Base-by-base conservation (phyloP, 2,888 invertebrate genomes). In the Creontiades dilutus region DNA sequence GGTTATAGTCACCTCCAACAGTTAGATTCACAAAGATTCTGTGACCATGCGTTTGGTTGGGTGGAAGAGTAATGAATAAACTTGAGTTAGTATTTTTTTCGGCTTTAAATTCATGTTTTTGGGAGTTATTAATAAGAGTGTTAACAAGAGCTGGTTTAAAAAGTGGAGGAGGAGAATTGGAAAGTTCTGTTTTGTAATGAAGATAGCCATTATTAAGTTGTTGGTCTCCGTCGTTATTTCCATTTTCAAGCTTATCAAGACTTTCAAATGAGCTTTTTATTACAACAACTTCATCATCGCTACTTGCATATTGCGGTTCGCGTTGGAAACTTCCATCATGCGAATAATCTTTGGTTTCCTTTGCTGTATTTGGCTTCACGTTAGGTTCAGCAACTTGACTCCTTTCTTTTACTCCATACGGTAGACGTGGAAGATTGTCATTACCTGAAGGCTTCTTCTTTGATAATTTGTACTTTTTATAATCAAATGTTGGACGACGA, bases 11-110 rank as follows among this genome's bases (percentile, higher is more conserved):
- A 91, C 96, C 96, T 90, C 96, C 95, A 92, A 97, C 97, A 12
- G 97, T 97, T 92, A 97, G 94, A 94, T 97, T 97, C 91, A 97
- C 96, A 92, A 97, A 94, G 92, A 97, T 95, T 92, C 96, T 95
- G 93, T 95, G 95, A 46, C 94, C 92, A 81, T 90, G 90, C 89
- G 47, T 19, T 82, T 82, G 88, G 19, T n/a, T 52, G 28, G 16
- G 14, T 16, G 88, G 88, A 37, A 88, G 78, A 78, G 46, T 55
- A 52, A 88, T 55, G 7, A 23, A 68, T 55, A 88, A 23, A 48
- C 27, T 86, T 13, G 76, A 78, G 28, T 88, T 88, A 37, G 68
- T 75, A 75, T 37, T 47, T 85, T n/a, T 37, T 19, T n/a, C 9
- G 37, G n/a, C 61, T 2, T 0, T 61, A 11, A 28, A 46, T 55